Evolutionary conservation across 2,888 invertebrate genomes (phyloP), one percentile per base, ranked within the genome.

Genomic region (Oscheius sp.): DNA sequence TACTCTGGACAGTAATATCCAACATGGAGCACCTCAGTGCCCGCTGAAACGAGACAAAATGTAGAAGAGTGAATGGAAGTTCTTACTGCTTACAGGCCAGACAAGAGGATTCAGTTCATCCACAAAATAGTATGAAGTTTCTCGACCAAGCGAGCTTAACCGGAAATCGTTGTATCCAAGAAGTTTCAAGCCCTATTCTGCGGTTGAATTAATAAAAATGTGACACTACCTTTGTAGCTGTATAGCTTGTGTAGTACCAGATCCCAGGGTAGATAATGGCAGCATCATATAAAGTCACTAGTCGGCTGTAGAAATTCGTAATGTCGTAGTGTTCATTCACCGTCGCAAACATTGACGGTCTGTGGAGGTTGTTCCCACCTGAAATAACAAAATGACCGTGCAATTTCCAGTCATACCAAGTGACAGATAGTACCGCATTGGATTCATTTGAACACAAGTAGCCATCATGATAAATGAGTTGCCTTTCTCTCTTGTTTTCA

Each of bases 101-200:
- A 63, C 59, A 10, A 77, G 68, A 48, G 66, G 66, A 55, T 77
- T 77, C 48, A 75, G 21, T 35, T 73, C 75, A 47, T 77, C 77
- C 0, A 77, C 53, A 47, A 65, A 77, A 21, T 73, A 73, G 60
- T 51, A 73, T n/a, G 77, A 70, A 11, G 73, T 58, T 10, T 73
- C 29, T 50, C 47, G 29, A 10, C 63, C 76, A 47, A 76, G 48
- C 7, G 47, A 42, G 29, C 58, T 50, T 4, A 71, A 53, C 11
- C 57, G 57, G 42, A 74, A 76, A 48, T 74, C 66, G 1, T 59
- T 21, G 55, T 70, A 51, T 2, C 68, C 66, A 1, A 76, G 21
- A 2, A 70, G 70, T 42, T 65, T 53, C 10, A 73, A 21, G 9
- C 73, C 73, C 73, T 73, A 13, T 37, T 21, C 21, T 21, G 21